Conservation (phyloP, 2,888 invertebrate genomes). For the Helicoverpa assulta region DNA sequence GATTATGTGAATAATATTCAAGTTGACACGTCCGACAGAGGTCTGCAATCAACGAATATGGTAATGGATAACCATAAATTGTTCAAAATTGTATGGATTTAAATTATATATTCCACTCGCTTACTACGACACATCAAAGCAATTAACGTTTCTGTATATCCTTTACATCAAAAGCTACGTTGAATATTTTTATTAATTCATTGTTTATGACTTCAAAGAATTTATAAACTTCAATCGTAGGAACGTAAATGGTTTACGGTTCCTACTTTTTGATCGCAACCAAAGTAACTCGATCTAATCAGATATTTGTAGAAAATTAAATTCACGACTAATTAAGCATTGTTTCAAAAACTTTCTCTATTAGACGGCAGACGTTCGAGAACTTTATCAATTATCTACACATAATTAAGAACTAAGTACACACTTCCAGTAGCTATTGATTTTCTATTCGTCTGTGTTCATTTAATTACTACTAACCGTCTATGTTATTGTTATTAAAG, state of each 20-base stretch:
- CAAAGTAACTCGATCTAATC: slow-evolving; percentile 2
- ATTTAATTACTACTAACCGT: slow-evolving; percentile 58
- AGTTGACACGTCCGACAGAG: slow-evolving; percentile 66
- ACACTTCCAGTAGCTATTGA: slow-evolving; percentile 34
- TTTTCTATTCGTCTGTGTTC: slow-evolving; percentile 40
- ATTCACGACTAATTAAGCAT: slow-evolving; percentile 17
- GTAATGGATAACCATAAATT: slow-evolving; percentile 52
- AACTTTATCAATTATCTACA: slow-evolving; percentile 45
- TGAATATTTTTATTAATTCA: slow-evolving; percentile 19
- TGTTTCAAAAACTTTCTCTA: slow-evolving; percentile 64
- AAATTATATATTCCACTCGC: slow-evolving; percentile 39
- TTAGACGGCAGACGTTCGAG: slow-evolving; percentile 51
- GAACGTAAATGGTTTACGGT: background rate
- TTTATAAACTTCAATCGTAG: slow-evolving; percentile 11
- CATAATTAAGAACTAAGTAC: slow-evolving; percentile 32
- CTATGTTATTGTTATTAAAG: slow-evolving; percentile 49
- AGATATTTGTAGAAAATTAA: slow-evolving; percentile 1
- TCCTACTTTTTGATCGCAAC: background rate
- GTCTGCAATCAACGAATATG: slow-evolving; percentile 63
- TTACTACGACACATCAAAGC: slow-evolving; percentile 67
- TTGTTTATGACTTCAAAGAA: slow-evolving; percentile 27
- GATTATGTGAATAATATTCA: slow-evolving; percentile 70
- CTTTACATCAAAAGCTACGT: slow-evolving; percentile 17
- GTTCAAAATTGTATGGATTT: slow-evolving; percentile 43
- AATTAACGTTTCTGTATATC: slow-evolving; percentile 10